Base-by-base conservation (phyloP, 2,888 invertebrate genomes). In the Dioctria rufipes region DNA sequence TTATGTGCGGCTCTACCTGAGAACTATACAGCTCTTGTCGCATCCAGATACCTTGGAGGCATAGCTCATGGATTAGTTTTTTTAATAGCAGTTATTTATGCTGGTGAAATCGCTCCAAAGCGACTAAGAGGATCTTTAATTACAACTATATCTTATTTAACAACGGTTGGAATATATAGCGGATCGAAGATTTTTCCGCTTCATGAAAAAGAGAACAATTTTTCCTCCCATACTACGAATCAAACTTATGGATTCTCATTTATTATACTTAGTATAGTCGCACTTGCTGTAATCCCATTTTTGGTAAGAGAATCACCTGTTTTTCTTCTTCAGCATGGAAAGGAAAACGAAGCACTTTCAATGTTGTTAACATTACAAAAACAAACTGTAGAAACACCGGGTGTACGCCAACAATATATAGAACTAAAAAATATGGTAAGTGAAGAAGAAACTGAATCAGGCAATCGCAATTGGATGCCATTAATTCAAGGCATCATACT, bases 261-360 rank as follows among this genome's bases (percentile, higher is more conserved):
- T 51, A 51, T 69, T 9, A 3, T 37, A 3, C 37, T 69, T 49
- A 39, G 51, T 51, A 0, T 69, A 37, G 2, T 37, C 3, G 25
- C 69, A 25, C 11, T 81, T 8, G 5, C 81, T 4, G 6, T 66
- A 11, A 67, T 69, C 42, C 46, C 43, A 9, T 78, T 81, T 46
- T 75, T 80, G 25, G 49, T 58, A 43, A 73, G 49, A 25, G 83
- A 83, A 79, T 82, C 82, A 6, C 81, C 82, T 4, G 54, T 81
- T 1, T 81, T 49, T 71, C 67, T 69, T 49, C n/a, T 51, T 69
- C 49, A 69, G 5, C 13, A 49, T 11, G 42, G 66, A 6, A 40
- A 46, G 25, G 65, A 80, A 25, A n/a, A 80, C 42, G 80, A 82
- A n/a, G 81, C 82, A 5, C 42, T 82, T 43, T 39, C 11, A 9